Evolutionary conservation across 1,140 invertebrate species (phyloP).

Genomic region (Brachionus calyciflorus): DNA sequence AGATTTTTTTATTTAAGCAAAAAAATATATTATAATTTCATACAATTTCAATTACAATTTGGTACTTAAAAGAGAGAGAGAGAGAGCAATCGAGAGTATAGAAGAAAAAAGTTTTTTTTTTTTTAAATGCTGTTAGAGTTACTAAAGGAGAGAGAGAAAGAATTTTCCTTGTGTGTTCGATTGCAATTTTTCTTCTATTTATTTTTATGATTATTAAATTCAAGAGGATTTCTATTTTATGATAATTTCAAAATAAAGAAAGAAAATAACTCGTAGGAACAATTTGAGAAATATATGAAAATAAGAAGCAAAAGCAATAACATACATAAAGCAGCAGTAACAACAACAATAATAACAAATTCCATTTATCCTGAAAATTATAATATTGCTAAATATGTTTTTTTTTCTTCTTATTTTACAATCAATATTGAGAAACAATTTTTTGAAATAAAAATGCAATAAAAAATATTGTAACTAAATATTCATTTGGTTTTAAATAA

Average conservation of each 20-base stretch:
- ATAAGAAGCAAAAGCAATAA: too few relatives aligned
- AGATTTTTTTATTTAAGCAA: too few relatives aligned
- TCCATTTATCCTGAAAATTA: too few relatives aligned
- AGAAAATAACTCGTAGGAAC: constrained; percentile 4
- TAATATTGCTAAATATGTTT: too few relatives aligned
- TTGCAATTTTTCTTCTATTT: constrained; percentile 8
- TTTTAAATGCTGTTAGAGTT: neutral
- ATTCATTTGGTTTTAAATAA: too few relatives aligned
- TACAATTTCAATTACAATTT: constrained; percentile 2
- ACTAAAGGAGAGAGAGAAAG: neutral
- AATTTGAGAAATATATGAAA: neutral
- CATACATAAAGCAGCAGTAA: too few relatives aligned
- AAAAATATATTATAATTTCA: constrained; percentile 35
- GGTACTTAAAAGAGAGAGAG: neutral
- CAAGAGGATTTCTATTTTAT: constrained; percentile 37
- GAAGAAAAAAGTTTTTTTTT: neutral
- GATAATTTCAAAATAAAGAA: constrained; percentile 42
- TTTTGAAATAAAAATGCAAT: too few relatives aligned
- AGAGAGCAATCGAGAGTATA: neutral
- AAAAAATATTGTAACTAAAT: too few relatives aligned
- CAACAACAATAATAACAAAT: too few relatives aligned
- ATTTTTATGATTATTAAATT: constrained; percentile 41
- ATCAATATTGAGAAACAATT: too few relatives aligned
- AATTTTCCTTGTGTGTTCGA: neutral
- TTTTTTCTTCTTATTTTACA: too few relatives aligned